Percentiles rank a stretch among this genome's conserved stretches.
Conservation (phyloP, 2,797 vertebrate genomes). For the Cyprinodon diabolis region DNA sequence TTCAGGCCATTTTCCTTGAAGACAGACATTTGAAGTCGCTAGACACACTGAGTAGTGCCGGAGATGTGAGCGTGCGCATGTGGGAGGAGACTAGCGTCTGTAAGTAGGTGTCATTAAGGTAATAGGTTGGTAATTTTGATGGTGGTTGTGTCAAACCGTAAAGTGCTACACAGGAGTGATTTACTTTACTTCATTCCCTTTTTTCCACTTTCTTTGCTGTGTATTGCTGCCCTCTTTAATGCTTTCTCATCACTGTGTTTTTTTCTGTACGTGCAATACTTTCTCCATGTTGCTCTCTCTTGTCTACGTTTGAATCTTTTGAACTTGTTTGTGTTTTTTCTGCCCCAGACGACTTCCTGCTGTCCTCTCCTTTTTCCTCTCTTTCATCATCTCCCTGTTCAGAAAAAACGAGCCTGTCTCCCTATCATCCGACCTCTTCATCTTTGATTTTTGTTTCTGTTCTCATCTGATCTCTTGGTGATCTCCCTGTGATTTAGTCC, state of each 20-base stretch:
- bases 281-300: slow-evolving; percentile 10
- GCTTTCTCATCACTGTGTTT: slow-evolving; percentile 16
- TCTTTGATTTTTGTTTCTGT: slow-evolving; percentile 11
- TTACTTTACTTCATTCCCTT: slow-evolving; percentile 21
- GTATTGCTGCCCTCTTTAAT: slow-evolving; percentile 3
- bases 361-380: slow-evolving; percentile 26
- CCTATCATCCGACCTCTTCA: slow-evolving; percentile 15
- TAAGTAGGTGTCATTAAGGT: slow-evolving; percentile 56
- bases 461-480: slow-evolving; percentile 2
- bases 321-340: slow-evolving; percentile 40
- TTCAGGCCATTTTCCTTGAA: slow-evolving; percentile 34
- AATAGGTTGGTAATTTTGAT: slow-evolving; percentile 63
- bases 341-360: slow-evolving; percentile 9
- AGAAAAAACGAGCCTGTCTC: slow-evolving; percentile 13
- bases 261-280: slow-evolving; percentile 22
- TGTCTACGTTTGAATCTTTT: slow-evolving; percentile 29
- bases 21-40: slow-evolving; percentile 50
- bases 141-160: slow-evolving; percentile 56
- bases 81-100: neutral
- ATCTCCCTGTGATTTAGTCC: slow-evolving; percentile 13
- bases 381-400: slow-evolving; percentile 29
- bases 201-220: slow-evolving; percentile 21
- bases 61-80: neutral
- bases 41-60: slow-evolving; percentile 46
- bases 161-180: slow-evolving; percentile 15